Conservation (phyloP, 2,888 invertebrate genomes). For the Craniophora ligustri region DNA sequence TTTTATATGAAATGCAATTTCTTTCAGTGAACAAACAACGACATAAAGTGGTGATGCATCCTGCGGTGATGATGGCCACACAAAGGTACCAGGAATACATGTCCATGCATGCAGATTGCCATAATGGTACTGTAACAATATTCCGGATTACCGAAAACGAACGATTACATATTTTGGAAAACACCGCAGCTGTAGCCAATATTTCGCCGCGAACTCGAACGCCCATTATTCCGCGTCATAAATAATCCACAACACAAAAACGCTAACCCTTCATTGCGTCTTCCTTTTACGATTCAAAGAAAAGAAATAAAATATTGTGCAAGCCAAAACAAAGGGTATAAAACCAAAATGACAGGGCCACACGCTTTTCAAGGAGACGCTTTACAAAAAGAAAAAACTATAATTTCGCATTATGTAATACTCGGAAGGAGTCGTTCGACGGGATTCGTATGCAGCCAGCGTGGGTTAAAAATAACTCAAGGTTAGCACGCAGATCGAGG, state of each 20-base stretch:
- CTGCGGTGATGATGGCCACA: slow-evolving; percentile 72
- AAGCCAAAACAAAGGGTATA: slow-evolving; percentile 85
- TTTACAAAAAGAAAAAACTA: slow-evolving; percentile 78
- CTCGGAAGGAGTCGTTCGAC: slow-evolving; percentile 84
- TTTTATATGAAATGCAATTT: slow-evolving; percentile 75
- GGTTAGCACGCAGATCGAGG: slow-evolving; percentile 81
- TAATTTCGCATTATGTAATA: slow-evolving; percentile 87
- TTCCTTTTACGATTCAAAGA: slow-evolving; percentile 87
- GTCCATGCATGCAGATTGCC: slow-evolving; percentile 43
- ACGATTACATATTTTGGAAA: slow-evolving; percentile 65
- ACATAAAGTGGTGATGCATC: slow-evolving; percentile 67
- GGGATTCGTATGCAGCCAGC: slow-evolving; percentile 82
- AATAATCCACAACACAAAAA: slow-evolving; percentile 83
- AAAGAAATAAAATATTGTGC: slow-evolving; percentile 86
- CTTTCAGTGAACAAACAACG: slow-evolving; percentile 73
- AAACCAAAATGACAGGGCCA: slow-evolving; percentile 86
- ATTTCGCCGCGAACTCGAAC: slow-evolving; percentile 69
- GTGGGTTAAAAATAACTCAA: slow-evolving; percentile 87
- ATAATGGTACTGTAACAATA: slow-evolving; percentile 28
- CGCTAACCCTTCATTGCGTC: slow-evolving; percentile 87
- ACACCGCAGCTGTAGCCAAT: slow-evolving; percentile 75
- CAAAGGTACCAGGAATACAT: slow-evolving; percentile 58
- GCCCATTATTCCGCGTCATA: slow-evolving; percentile 85
- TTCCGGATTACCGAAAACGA: slow-evolving; percentile 52
- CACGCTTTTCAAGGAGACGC: slow-evolving; percentile 80